Evolutionary conservation across 2,113 vertebrate species (phyloP).

Genomic region (Anarhynchus alexandrinus): DNA sequence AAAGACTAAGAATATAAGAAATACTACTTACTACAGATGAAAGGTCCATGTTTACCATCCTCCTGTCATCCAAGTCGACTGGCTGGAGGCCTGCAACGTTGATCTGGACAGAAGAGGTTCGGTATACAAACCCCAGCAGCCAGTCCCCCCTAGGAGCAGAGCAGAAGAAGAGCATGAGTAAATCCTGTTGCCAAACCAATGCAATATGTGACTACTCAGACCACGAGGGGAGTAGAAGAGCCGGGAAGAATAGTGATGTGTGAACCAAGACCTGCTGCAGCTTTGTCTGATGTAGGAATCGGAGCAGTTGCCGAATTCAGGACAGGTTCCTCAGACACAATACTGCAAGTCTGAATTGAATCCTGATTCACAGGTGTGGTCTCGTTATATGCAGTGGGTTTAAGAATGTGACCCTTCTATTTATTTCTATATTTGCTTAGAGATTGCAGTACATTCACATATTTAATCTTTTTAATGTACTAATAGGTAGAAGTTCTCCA

Average conservation of each 20-base stretch:
- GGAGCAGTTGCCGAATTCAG: not conserved
- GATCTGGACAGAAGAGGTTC: constrained; percentile 87
- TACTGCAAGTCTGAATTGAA: not conserved
- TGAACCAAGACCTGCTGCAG: not conserved
- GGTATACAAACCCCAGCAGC: constrained; percentile 94
- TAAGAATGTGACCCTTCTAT: not conserved
- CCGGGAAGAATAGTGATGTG: not conserved
- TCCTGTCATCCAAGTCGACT: constrained; percentile 80
- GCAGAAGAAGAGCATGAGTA: not conserved
- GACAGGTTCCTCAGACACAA: not conserved
- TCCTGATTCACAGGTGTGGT: not conserved
- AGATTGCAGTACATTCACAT: not conserved
- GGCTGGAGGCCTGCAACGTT: constrained; percentile 92
- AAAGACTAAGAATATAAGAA: not conserved
- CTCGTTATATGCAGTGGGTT: not conserved
- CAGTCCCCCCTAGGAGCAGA: constrained; percentile 87
- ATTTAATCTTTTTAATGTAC: not conserved
- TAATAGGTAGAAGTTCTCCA: not conserved
- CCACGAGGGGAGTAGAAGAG: not conserved
- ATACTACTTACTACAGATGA: constrained; percentile 85
- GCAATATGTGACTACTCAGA: not conserved
- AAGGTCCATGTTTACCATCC: constrained; percentile 91
- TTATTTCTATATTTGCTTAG: not conserved
- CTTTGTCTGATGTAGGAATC: not conserved
- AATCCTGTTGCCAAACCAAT: not conserved